A percentile compares a stretch with the other conserved stretches of the same genome.
phyloP scores from a whole-genome alignment of 1,140 invertebrate species.

The Galleria mellonella region DNA sequence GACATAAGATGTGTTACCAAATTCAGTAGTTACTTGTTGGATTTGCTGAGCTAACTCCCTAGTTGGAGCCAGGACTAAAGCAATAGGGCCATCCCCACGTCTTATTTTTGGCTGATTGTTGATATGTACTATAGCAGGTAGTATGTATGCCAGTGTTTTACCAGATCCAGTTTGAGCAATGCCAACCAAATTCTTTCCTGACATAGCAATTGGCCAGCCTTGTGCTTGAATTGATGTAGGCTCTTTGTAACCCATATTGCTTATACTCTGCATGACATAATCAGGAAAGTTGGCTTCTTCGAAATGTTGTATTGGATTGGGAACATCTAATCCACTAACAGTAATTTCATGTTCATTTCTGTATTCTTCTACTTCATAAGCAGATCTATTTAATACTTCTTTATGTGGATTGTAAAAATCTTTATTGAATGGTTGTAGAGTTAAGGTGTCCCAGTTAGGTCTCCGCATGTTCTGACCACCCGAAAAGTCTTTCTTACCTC shows the following conservation, averaged over 20 bases:
- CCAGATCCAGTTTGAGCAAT: constrained; percentile 96
- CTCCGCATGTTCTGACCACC: constrained; percentile 81
- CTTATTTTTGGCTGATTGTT: constrained; percentile 89
- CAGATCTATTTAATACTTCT: constrained; percentile 80
- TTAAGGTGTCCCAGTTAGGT: constrained; percentile 86
- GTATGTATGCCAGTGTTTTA: constrained; percentile 88
- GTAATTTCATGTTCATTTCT: constrained; percentile 87
- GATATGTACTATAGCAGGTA: constrained; percentile 94
- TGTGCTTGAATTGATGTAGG: constrained; percentile 94
- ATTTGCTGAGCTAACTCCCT: constrained; percentile 97
- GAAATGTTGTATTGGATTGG: constrained; percentile 87
- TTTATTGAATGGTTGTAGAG: constrained; percentile 92
- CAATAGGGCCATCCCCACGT: constrained; percentile 92
- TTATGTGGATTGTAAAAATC: constrained; percentile 93
- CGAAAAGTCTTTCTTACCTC: constrained; percentile 65
- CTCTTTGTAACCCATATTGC: constrained; percentile 81
- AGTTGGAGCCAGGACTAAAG: constrained; percentile 93
- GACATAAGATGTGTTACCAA: constrained; percentile 89
- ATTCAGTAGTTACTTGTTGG: constrained; percentile 92
- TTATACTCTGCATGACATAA: constrained; percentile 80
- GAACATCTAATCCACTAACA: constrained; percentile 82
- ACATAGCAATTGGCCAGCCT: constrained; percentile 94
- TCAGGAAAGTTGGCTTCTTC: constrained; percentile 88
- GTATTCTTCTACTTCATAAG: constrained; percentile 85
- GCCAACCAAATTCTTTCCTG: constrained; percentile 91